Base-by-base conservation (phyloP, 2,888 invertebrate species). In the Tenthredo livida region DNA sequence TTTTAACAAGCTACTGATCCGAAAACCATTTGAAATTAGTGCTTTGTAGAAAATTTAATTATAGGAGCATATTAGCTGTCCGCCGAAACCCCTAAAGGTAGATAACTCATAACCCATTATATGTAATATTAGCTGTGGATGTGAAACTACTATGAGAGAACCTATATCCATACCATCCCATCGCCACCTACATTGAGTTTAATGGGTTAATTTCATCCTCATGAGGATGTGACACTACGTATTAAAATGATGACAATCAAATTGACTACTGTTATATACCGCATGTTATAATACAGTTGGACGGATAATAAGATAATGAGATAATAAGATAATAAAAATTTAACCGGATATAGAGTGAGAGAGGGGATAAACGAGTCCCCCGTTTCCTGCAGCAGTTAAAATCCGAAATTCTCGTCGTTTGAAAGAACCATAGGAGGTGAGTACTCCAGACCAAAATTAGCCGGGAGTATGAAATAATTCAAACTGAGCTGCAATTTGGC, bases 241-340 rank as follows among this genome's bases (percentile, higher is more conserved):
- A 67, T 67, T 67, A 67, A 67, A 33, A 67, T 17, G 67, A 67
- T 33, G 67, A 67, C 33, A 67, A 33, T 67, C 29, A 33, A 33
- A 67, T 67, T 67, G 67, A 67, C 67, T 67, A 17, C 67, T 29
- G 29, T 17, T 17, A 67, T 25, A 61, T 25, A 67, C 15, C 67
- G 67, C 15, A 67, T 67, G 33, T 67, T 33, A 17, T 67, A 67
- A 67, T 67, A 6, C 7, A 67, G 17, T 67, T 67, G 33, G 17
- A 6, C 33, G 67, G 29, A 33, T 67, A 67, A 67, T 17, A 29
- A 67, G 12, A 25, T 67, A 17, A 67, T 67, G 0, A 67, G 25
- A 25, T 33, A 33, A 67, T 33, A 17, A 67, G 6, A 67, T 67
- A 33, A 17, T 67, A 67, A 67, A 67, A 33, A 33, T 29, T 33